Percentiles rank a stretch among this genome's conserved stretches.
These are phyloP conservation scores for Idris sp. DNA, from an alignment of 1,140 invertebrate genomes.

Conservation along the genomic window DNA sequence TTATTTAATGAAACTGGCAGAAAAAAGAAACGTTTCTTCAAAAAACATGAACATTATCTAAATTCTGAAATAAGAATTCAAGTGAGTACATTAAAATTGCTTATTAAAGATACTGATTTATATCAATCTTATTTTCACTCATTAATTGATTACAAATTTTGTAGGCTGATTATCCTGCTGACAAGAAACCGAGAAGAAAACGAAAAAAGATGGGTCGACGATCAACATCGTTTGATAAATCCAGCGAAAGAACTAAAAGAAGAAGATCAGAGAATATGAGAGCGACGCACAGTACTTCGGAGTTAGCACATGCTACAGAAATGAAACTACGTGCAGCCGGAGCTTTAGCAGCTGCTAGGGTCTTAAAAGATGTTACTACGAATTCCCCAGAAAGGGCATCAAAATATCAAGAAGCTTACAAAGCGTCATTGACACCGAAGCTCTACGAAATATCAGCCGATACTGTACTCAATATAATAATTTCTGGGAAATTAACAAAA, in stretches of 20 bases:
- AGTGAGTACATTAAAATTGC: too few relatives aligned
- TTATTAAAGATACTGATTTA: too few relatives aligned
- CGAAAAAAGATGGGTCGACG: too few relatives aligned
- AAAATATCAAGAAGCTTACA: slow-evolving; percentile 20
- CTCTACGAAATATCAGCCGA: slow-evolving; percentile 7
- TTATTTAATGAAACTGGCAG: too few relatives aligned
- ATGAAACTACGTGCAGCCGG: slow-evolving; percentile 17
- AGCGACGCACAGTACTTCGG: background rate
- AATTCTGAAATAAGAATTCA: too few relatives aligned
- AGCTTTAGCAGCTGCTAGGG: background rate
- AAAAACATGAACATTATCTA: too few relatives aligned
- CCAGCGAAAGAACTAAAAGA: slow-evolving; percentile 22
- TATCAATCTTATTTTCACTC: too few relatives aligned
- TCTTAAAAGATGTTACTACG: slow-evolving; percentile 17
- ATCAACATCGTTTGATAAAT: too few relatives aligned
- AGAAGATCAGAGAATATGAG: slow-evolving; percentile 8
- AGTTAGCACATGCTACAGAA: slow-evolving; percentile 20
- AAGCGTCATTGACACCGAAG: slow-evolving; percentile 2
- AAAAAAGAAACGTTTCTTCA: too few relatives aligned
- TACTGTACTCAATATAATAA: slow-evolving; percentile 11
- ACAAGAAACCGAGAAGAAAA: too few relatives aligned
- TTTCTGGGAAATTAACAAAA: slow-evolving; percentile 18
- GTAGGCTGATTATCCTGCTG: too few relatives aligned
- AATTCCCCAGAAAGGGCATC: slow-evolving; percentile 2
- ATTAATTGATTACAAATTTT: too few relatives aligned